These are phyloP conservation scores for Cetonia aurata DNA, from an alignment of 2,888 invertebrate species.

Conservation along the genomic window DNA sequence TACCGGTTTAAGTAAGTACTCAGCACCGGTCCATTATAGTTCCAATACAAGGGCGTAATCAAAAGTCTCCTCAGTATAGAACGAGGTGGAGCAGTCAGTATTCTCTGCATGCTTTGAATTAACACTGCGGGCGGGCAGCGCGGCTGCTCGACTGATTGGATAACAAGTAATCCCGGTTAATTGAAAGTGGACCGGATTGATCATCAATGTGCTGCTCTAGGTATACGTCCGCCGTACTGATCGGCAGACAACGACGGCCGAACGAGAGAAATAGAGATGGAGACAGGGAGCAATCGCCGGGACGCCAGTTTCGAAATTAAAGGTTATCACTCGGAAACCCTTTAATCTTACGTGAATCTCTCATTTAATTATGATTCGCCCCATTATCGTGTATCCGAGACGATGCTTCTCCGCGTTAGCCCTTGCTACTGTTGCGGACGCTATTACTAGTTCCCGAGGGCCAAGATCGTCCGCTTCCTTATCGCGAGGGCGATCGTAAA, in stretches of 20 bases:
- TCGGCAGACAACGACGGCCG: background rate
- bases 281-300: background rate
- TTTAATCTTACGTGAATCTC: conserved; percentile 47
- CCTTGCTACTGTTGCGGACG: too few relatives aligned
- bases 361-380: conserved; percentile 44
- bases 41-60: too few relatives aligned
- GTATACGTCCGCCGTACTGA: conserved; percentile 3
- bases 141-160: conserved; percentile 62
- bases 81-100: conserved; percentile 30
- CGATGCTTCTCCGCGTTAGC: too few relatives aligned
- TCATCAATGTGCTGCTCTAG: conserved; percentile 55
- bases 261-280: background rate
- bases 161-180: conserved; percentile 66
- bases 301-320: conserved; percentile 45
- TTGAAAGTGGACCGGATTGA: conserved; percentile 66
- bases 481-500: too few relatives aligned
- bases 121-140: conserved; percentile 57
- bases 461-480: too few relatives aligned
- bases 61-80: too few relatives aligned
- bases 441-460: too few relatives aligned
- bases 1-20: too few relatives aligned
- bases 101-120: conserved; percentile 58
- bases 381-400: conserved; percentile 26
- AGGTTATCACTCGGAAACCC: conserved; percentile 48
- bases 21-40: too few relatives aligned